Percentiles rank a stretch among this genome's conserved stretches.
Conservation (phyloP, 2,888 invertebrate species). For the Dimorphilus gyrociliatus region DNA sequence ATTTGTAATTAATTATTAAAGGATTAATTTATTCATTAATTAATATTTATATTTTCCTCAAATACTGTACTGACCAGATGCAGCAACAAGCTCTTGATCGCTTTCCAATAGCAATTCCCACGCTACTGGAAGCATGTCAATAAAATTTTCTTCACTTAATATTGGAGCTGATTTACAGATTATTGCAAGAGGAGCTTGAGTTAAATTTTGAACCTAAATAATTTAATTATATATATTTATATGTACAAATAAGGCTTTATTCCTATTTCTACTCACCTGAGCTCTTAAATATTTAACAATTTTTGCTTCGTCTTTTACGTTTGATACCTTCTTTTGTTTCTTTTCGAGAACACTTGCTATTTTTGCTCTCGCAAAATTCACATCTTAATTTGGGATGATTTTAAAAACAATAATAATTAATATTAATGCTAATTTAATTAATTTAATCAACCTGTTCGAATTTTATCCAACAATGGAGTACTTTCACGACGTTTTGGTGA, state of each 20-base stretch:
- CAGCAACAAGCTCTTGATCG: slow-evolving; percentile 47
- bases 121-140: slow-evolving; percentile 72
- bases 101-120: slow-evolving; percentile 86
- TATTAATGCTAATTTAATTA: too few species aligned
- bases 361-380: slow-evolving; percentile 16
- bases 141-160: slow-evolving; percentile 61
- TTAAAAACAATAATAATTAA: too few species aligned
- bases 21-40: not conserved
- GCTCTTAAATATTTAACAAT: slow-evolving; percentile 63
- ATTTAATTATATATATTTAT: not conserved
- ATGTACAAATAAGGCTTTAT: not conserved
- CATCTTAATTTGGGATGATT: slow-evolving; percentile 27
- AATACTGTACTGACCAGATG: slow-evolving; percentile 33
- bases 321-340: slow-evolving; percentile 38
- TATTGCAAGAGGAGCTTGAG: slow-evolving; percentile 51
- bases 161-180: slow-evolving; percentile 42
- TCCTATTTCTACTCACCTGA: slow-evolving; percentile 42
- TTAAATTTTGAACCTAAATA: slow-evolving; percentile 61
- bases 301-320: slow-evolving; percentile 44
- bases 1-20: not conserved
- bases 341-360: slow-evolving; percentile 13
- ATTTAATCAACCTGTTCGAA: too few species aligned
- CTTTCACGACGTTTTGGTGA: slow-evolving; percentile 60
- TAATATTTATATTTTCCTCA: not conserved
- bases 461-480: slow-evolving; percentile 33